Base-by-base conservation (phyloP, 2,888 invertebrate species). In the Rhingia campestris region DNA sequence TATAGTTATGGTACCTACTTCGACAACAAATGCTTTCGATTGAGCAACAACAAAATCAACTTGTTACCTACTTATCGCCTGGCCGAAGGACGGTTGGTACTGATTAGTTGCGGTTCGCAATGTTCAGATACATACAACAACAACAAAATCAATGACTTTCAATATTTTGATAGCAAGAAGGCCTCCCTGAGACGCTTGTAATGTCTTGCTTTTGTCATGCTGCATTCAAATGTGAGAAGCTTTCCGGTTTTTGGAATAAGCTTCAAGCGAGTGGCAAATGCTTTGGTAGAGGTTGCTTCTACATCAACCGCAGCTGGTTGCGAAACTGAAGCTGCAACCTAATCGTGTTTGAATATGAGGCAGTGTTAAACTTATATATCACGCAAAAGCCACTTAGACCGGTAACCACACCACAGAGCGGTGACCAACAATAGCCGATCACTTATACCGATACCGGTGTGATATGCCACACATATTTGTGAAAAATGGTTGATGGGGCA, bases 31-130 rank as follows among this genome's bases (percentile, higher is more conserved):
- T 51, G 43, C 61, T 51, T 61, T 35, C 30, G n/a, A 58, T 72
- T 61, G 35, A 43, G 51, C 61, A 72, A 72, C 35, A 49, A 39
- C 0, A 30, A 54, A 43, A 51, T 49, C 47, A 76, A 49, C 49
- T 49, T 45, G 69, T 77, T 77, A 77, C 69, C 76, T 56, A 63
- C 69, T 61, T 76, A 47, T 64, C 14, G 47, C 56, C 9, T 2
- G 47, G 30, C 14, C 56, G 76, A 77, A 77, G 76, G 76, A 77
- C 76, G 63, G 69, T 35, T 41, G 54, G 76, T 69, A 69, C 67
- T 69, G 54, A 76, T 61, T 47, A 7, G 59, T 39, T 35, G 69
- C 35, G 67, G 61, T 51, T 30, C 58, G 49, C 12, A 53, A 41
- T 35, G 14, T 66, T 49, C 32, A 45, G 14, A 12, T 33, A 58